phyloP scores from a whole-genome alignment of 2,888 invertebrate genomes.

The Germaria angustata region DNA sequence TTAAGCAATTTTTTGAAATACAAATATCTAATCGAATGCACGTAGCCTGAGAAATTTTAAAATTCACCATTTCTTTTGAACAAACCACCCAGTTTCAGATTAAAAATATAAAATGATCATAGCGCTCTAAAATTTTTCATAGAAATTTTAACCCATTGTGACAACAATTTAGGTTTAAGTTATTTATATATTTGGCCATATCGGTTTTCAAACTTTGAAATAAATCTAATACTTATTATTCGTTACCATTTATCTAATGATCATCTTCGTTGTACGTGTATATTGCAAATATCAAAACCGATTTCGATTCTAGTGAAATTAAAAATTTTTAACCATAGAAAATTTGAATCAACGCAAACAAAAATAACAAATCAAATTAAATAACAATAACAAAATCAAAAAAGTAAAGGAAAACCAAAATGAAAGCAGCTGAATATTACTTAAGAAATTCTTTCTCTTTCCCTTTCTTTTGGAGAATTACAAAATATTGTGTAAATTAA shows the following conservation, averaged over 20 bases:
- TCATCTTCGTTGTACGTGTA: background rate
- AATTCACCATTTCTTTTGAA: too few species aligned
- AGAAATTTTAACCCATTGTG: too few species aligned
- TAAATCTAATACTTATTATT: too few species aligned
- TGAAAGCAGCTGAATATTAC: constrained; percentile 53
- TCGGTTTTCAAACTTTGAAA: too few species aligned
- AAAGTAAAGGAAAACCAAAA: background rate
- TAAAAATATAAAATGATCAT: too few species aligned
- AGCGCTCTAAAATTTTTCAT: too few species aligned
- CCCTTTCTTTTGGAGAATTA: constrained; percentile 51
- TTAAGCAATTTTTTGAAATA: too few species aligned
- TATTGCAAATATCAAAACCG: constrained; percentile 41
- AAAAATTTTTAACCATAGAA: constrained; percentile 18
- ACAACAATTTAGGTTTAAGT: too few species aligned
- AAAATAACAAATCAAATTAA: background rate
- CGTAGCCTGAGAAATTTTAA: too few species aligned
- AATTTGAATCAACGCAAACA: background rate
- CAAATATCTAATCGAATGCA: too few species aligned
- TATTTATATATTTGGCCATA: too few species aligned
- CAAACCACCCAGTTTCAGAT: too few species aligned
- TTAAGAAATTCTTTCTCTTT: constrained; percentile 52
- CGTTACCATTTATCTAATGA: background rate
- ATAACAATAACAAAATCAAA: background rate
- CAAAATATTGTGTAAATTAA: constrained; percentile 49
- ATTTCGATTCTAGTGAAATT: constrained; percentile 30